Conservation (phyloP, 2,888 invertebrate genomes). For the Tridacna crocea region DNA sequence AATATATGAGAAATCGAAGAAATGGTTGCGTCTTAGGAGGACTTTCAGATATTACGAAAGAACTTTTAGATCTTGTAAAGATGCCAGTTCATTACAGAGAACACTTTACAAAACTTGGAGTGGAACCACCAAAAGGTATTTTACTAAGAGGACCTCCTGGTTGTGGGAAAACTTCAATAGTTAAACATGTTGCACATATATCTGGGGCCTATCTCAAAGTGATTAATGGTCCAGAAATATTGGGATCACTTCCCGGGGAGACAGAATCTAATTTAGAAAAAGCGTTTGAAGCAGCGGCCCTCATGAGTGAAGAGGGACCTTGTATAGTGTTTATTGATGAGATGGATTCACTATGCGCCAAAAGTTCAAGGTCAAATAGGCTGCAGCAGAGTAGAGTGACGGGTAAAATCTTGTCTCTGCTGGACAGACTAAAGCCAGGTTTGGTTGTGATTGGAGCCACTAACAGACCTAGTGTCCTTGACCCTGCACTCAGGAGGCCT, state of each 20-base stretch:
- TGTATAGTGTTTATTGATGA: slow-evolving; percentile 85
- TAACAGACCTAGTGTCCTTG: slow-evolving; percentile 85
- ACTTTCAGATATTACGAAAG: slow-evolving; percentile 61
- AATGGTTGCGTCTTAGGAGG: slow-evolving; percentile 66
- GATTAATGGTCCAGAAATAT: slow-evolving; percentile 85
- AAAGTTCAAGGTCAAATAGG: slow-evolving; percentile 56
- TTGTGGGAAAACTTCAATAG: slow-evolving; percentile 87
- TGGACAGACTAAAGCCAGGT: slow-evolving; percentile 85
- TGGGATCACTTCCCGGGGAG: slow-evolving; percentile 86
- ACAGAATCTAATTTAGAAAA: slow-evolving; percentile 85
- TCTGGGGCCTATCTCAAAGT: slow-evolving; percentile 85
- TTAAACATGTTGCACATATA: slow-evolving; percentile 87
- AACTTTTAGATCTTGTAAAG: slow-evolving; percentile 69
- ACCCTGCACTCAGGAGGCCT: slow-evolving; percentile 85
- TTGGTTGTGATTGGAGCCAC: slow-evolving; percentile 87
- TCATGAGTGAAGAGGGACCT: slow-evolving; percentile 82
- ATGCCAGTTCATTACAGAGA: slow-evolving; percentile 55
- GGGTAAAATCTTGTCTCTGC: slow-evolving; percentile 85
- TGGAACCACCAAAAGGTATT: slow-evolving; percentile 70
- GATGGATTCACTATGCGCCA: slow-evolving; percentile 80
- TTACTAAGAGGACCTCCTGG: slow-evolving; percentile 80
- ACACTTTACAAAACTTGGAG: slow-evolving; percentile 47
- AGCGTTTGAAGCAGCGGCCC: slow-evolving; percentile 85
- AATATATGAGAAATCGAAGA: slow-evolving; percentile 38
- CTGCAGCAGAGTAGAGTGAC: slow-evolving; percentile 84